These are phyloP conservation scores for Gymnothorax reevesii DNA, from an alignment of 2,797 vertebrate species.

Conservation along the genomic window DNA sequence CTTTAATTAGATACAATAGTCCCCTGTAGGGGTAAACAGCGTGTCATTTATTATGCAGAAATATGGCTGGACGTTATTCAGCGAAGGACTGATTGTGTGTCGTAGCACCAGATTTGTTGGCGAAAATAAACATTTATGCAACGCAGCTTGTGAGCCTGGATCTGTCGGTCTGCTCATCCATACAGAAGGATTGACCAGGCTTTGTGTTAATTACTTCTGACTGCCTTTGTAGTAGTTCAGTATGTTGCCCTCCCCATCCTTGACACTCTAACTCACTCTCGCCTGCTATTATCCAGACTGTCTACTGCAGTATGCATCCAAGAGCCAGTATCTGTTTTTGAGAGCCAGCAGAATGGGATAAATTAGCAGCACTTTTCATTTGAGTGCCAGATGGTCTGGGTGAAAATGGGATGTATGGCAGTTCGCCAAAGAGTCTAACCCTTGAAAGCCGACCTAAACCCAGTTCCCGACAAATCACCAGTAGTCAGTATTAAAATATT, in stretches of 20 bases:
- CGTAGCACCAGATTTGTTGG: not conserved
- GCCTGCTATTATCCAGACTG: not conserved
- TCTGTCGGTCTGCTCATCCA: not conserved
- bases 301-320: not conserved
- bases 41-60: conserved; percentile 17
- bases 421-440: not conserved
- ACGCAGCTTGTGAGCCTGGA: not conserved
- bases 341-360: not conserved
- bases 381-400: not conserved
- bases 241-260: not conserved
- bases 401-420: not conserved
- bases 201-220: not conserved
- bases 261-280: not conserved
- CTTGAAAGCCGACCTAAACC: not conserved
- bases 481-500: not conserved
- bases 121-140: not conserved
- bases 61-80: conserved; percentile 11
- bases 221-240: not conserved
- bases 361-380: not conserved
- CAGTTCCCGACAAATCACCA: not conserved
- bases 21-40: conserved; percentile 5
- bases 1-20: conserved; percentile 65
- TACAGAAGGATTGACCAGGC: not conserved
- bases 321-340: not conserved
- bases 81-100: not conserved